These are phyloP conservation scores for Leptodactylus fallax DNA, from an alignment of 2,797 vertebrate species.

Conservation along the genomic window DNA sequence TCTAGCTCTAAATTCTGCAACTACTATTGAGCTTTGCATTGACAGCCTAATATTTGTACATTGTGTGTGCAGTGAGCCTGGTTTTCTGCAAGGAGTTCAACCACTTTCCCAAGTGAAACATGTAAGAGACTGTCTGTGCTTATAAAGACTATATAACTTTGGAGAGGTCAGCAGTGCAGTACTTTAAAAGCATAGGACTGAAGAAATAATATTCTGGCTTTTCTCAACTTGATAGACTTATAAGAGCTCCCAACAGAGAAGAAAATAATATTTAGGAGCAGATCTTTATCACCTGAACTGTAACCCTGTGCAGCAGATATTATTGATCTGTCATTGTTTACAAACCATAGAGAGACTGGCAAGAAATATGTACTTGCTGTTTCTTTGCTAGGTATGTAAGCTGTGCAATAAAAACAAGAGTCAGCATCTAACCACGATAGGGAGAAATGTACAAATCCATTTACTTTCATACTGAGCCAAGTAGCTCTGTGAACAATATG, in stretches of 20 bases:
- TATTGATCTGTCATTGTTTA: slow-evolving; percentile 60
- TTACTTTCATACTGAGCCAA: background rate
- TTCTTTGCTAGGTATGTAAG: slow-evolving; percentile 20
- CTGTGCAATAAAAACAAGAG: background rate
- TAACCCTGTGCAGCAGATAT: slow-evolving; percentile 57
- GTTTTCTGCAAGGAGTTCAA: slow-evolving; percentile 36
- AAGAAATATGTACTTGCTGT: slow-evolving; percentile 27
- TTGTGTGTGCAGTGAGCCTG: background rate
- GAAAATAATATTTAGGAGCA: slow-evolving; percentile 58
- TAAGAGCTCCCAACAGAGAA: slow-evolving; percentile 54
- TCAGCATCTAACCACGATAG: background rate
- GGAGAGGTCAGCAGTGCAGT: slow-evolving; percentile 54
- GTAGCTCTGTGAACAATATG: background rate
- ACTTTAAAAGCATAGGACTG: slow-evolving; percentile 43
- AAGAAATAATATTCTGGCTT: slow-evolving; percentile 46
- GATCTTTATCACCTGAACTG: slow-evolving; percentile 60
- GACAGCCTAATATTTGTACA: background rate
- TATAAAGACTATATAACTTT: slow-evolving; percentile 49
- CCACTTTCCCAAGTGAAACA: slow-evolving; percentile 36
- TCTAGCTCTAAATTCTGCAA: background rate
- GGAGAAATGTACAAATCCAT: background rate
- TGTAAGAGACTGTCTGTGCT: slow-evolving; percentile 37
- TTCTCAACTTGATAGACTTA: slow-evolving; percentile 58
- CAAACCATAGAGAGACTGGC: slow-evolving; percentile 29
- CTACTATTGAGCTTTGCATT: background rate